Evolutionary conservation across 37 sponge, comb jelly and placozoan species (phyloP).

Genomic region (Ephydatia muelleri): DNA sequence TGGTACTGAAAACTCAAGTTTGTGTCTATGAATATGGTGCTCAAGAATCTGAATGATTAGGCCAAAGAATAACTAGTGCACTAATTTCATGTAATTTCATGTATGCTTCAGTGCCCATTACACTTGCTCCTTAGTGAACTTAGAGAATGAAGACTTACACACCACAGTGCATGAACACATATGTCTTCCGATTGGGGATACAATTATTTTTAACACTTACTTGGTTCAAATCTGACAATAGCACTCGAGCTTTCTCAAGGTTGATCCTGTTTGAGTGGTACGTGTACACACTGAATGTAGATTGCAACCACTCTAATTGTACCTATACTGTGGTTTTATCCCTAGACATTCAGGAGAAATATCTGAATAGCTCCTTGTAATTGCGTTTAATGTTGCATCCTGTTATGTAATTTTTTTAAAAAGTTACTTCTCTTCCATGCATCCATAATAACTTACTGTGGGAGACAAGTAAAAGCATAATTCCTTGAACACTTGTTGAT

Average conservation of each 20-base stretch:
- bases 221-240: constrained; percentile 52
- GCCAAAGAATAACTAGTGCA: no score
- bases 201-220: constrained; percentile 9
- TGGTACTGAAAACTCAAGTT: no score
- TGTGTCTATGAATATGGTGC: no score
- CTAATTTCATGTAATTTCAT: no score
- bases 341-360: constrained; percentile 65
- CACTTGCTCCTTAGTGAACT: no score
- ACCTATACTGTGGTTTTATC: constrained; percentile 64
- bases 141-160: no score
- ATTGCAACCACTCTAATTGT: neutral
- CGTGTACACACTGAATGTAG: neutral
- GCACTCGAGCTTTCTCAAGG: constrained; percentile 40
- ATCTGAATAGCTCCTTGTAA: constrained; percentile 80
- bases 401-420: constrained; percentile 5
- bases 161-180: no score
- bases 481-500: constrained; percentile 59
- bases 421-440: neutral
- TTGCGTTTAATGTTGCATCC: constrained; percentile 87
- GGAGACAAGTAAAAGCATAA: constrained; percentile 51
- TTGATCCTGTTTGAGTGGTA: constrained; percentile 31
- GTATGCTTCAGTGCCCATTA: no score
- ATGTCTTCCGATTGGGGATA: no score
- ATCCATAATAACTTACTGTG: constrained; percentile 33
- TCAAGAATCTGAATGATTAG: no score